These are phyloP conservation scores for Euproctis similis DNA, from an alignment of 2,888 invertebrate species.

Conservation along the genomic window DNA sequence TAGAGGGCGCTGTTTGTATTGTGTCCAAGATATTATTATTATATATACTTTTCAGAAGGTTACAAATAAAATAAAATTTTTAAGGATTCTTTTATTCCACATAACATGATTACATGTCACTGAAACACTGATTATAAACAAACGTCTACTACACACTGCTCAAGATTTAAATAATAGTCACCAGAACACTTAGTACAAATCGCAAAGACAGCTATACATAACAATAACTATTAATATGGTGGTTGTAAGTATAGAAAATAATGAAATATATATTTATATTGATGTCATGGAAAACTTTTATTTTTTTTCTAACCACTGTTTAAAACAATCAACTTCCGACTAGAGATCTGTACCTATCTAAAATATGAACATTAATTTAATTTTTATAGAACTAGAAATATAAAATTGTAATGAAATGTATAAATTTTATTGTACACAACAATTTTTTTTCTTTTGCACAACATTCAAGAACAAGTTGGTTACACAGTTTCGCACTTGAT, in stretches of 20 bases:
- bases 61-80: constrained; percentile 12
- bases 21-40: no score
- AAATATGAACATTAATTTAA: constrained; percentile 25
- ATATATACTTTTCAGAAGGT: no score
- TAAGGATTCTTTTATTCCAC: constrained; percentile 32
- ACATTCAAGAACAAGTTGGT: not conserved
- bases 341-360: constrained; percentile 27
- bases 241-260: constrained; percentile 8
- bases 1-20: no score
- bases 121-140: constrained; percentile 27
- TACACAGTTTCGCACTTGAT: constrained; percentile 4
- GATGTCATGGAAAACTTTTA: constrained; percentile 23
- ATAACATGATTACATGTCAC: constrained; percentile 29
- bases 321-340: constrained; percentile 28
- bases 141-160: constrained; percentile 46
- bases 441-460: constrained; percentile 1
- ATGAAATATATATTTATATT: no score
- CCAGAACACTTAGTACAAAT: constrained; percentile 26
- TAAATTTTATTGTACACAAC: constrained; percentile 5
- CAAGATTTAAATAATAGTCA: constrained; percentile 40
- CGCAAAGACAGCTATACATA: constrained; percentile 17
- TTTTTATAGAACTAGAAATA: constrained; percentile 4
- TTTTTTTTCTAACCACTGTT: constrained; percentile 11
- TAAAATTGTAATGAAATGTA: constrained; percentile 6
- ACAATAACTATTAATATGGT: constrained; percentile 7